These are phyloP conservation scores for Leptinotarsa haldemani DNA, from an alignment of 2,888 invertebrate species.

Conservation along the genomic window DNA sequence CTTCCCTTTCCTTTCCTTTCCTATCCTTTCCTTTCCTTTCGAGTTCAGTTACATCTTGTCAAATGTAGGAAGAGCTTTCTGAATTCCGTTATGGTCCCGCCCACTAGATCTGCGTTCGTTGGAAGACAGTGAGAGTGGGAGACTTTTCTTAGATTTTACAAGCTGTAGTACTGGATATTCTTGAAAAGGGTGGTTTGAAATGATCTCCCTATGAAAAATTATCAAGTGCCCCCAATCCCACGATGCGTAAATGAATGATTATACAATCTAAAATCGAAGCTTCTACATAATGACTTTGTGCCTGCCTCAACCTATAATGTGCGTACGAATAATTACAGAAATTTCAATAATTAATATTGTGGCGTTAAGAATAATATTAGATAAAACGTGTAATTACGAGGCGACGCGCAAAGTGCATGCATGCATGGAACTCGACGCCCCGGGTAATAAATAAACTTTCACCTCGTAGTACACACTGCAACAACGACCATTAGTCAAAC, in stretches of 20 bases:
- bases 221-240: neutral
- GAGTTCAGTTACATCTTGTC: no score
- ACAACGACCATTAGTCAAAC: conserved; percentile 18
- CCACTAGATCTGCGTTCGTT: no score
- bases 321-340: conserved; percentile 37
- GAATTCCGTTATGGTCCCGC: no score
- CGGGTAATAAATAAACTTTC: conserved; percentile 27
- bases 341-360: conserved; percentile 34
- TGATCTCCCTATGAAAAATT: neutral
- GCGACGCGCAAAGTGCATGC: conserved; percentile 23
- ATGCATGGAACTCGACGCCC: conserved; percentile 20
- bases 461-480: conserved; percentile 15
- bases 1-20: no score
- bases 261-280: conserved; percentile 2
- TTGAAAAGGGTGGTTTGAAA: neutral
- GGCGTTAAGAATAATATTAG: conserved; percentile 37
- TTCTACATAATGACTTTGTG: conserved; percentile 12
- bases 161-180: no score
- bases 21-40: no score
- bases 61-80: no score
- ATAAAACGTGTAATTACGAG: conserved; percentile 39
- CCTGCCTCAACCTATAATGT: conserved; percentile 25
- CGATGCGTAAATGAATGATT: conserved; percentile 7
- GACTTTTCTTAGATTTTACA: no score
- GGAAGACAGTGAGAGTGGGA: no score